Evolutionary conservation across 1,140 invertebrate species (phyloP).

Genomic region (Brachionus plicatilis): DNA sequence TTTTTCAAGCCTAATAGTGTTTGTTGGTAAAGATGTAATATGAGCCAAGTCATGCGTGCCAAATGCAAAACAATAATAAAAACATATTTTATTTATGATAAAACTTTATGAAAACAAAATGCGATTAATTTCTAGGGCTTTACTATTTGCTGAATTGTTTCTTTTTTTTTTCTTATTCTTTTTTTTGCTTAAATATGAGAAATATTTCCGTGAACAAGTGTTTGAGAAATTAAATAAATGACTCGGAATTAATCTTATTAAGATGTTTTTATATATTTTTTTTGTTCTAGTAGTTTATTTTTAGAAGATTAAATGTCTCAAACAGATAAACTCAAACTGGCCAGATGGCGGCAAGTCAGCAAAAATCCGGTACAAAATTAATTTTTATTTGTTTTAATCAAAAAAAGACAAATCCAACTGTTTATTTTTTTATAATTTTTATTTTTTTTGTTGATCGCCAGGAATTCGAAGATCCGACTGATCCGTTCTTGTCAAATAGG

Average conservation of each 20-base stretch:
- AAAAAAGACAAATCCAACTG: neutral
- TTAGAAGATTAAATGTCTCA: slow-evolving; percentile 29
- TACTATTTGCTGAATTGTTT: neutral
- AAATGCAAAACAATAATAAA: slow-evolving; percentile 31
- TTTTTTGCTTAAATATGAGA: neutral
- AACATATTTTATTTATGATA: neutral
- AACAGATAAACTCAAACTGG: slow-evolving; percentile 38
- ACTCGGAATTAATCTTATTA: slow-evolving; percentile 8
- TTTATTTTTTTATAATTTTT: neutral
- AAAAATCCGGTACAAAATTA: slow-evolving; percentile 31
- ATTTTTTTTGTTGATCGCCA: neutral
- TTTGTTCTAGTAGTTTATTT: slow-evolving; percentile 6
- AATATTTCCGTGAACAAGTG: slow-evolving; percentile 26
- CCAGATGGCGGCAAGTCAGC: slow-evolving; percentile 39
- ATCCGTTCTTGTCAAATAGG: slow-evolving; percentile 21
- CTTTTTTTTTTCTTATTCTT: neutral
- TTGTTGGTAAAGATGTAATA: neutral
- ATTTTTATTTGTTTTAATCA: slow-evolving; percentile 34
- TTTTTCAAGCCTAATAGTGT: neutral
- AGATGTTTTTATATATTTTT: slow-evolving; percentile 1
- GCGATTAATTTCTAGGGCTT: neutral
- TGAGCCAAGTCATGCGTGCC: slow-evolving; percentile 25
- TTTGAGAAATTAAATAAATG: slow-evolving; percentile 22
- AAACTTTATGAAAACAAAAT: slow-evolving; percentile 23
- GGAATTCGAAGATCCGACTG: slow-evolving; percentile 38